A percentile compares a stretch with the other conserved stretches of the same genome.
Conservation (phyloP, 2,797 vertebrate species). For the Coendou prehensilis region DNA sequence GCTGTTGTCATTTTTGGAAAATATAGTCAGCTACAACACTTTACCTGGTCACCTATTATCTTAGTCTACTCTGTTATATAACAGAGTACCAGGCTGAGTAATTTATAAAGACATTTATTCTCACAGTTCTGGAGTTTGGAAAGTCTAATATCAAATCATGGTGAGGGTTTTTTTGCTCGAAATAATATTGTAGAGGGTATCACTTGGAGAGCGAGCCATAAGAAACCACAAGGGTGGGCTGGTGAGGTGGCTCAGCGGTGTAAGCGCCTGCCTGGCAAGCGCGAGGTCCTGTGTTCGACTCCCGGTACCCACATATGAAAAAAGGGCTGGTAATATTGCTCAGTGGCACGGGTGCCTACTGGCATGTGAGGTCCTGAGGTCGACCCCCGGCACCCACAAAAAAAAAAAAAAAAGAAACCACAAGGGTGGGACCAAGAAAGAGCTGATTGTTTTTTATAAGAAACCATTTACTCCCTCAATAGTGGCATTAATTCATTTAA, state of each 20-base stretch:
- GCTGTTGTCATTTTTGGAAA: slow-evolving; percentile 20
- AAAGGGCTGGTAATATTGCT: no score
- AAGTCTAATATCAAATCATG: neutral
- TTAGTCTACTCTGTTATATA: neutral
- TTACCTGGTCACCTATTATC: neutral
- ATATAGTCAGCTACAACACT: neutral
- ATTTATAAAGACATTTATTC: neutral
- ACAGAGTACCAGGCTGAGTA: neutral
- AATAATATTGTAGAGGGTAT: neutral
- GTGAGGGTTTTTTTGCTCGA: neutral
- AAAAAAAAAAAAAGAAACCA: no score
- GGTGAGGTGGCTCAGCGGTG: no score
- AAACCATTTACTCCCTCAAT: neutral
- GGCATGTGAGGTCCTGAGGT: no score
- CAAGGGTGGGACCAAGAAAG: neutral
- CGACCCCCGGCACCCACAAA: no score
- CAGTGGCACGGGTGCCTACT: no score
- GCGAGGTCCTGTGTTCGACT: no score
- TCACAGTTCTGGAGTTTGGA: neutral
- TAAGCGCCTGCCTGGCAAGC: no score
- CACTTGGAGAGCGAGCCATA: no score
- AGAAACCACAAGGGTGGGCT: no score
- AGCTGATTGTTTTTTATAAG: neutral
- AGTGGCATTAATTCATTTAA: neutral
- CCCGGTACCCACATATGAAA: no score